Evolutionary conservation across 2,797 vertebrate species (phyloP), one percentile per base, ranked within the genome.

Genomic region (Manis crassicaudata): DNA sequence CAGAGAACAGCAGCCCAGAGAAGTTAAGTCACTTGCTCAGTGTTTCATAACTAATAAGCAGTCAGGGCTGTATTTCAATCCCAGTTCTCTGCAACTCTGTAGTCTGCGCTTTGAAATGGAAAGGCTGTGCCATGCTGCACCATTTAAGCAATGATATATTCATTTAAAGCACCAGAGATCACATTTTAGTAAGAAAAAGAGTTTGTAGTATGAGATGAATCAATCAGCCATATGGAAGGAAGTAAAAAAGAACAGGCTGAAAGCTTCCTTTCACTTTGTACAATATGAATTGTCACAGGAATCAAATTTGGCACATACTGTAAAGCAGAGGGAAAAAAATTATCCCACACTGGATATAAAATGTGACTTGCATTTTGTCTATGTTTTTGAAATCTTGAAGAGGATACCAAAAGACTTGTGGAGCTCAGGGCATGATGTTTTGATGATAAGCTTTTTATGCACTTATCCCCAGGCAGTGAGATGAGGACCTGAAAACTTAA

Each of bases 231-330:
- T 85, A 82, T 95, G 87, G 85, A 97, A 52, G 84, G 67, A 84
- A 93, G 77, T 81, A 68, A 88, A 87, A 96, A 95, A 84, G 79
- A 87, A 84, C 72, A 84, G 79, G 80, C 91, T 95, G 52, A 95
- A 96, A 94, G 76, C 91, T 90, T 94, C 89, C 93, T 94, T 97
- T 96, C 65, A 60, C 68, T 95, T 95, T 77, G 80, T 93, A 91
- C 93, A 93, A 97, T 97, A 97, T 76, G 79, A 97, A 97, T 97
- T 97, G 96, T 95, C 93, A 87, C 85, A 92, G 85, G 79, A 94
- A 95, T 97, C 95, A 95, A 88, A 94, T 95, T 87, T 96, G 95
- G 85, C 96, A 92, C 54, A 29, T 91, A 75, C 75, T 81, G 50
- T 94, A 95, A 94, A 96, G 88, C 81, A 65, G 60, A 54, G 76